Evolutionary conservation across 1,140 invertebrate genomes (phyloP).

Genomic region (Bombus pyrosoma): DNA sequence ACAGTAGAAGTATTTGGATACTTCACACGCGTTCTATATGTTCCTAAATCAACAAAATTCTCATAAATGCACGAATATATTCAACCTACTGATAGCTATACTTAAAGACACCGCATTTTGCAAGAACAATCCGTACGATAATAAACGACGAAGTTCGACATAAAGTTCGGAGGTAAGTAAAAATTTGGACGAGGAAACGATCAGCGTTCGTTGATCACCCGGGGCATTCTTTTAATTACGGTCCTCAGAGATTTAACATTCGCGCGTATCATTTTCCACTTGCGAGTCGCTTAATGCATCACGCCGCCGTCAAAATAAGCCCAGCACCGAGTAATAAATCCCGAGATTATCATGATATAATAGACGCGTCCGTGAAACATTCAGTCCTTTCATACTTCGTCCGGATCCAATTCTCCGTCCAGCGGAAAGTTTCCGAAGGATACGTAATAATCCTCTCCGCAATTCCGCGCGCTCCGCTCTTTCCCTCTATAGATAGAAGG

Average conservation of each 20-base stretch:
- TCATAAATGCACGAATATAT: too few relatives aligned
- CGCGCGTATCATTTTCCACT: slow-evolving; percentile 34
- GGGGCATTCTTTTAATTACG: slow-evolving; percentile 10
- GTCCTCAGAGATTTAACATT: not conserved
- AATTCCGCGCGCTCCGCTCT: slow-evolving; percentile 19
- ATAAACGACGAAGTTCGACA: not conserved
- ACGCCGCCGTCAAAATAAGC: slow-evolving; percentile 17
- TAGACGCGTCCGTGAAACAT: slow-evolving; percentile 40
- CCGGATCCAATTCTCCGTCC: slow-evolving; percentile 56
- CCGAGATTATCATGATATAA: slow-evolving; percentile 61
- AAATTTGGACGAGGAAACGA: not conserved
- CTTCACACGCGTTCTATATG: too few relatives aligned
- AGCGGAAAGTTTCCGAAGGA: slow-evolving; percentile 62
- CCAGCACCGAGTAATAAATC: slow-evolving; percentile 60
- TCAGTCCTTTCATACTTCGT: slow-evolving; percentile 51
- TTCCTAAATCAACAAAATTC: too few relatives aligned
- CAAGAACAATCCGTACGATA: not conserved
- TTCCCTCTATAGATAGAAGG: not conserved
- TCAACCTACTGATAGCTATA: too few relatives aligned
- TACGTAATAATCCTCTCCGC: slow-evolving; percentile 63
- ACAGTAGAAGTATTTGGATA: too few relatives aligned
- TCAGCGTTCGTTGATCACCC: not conserved
- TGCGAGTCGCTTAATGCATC: slow-evolving; percentile 29
- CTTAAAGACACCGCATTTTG: not conserved
- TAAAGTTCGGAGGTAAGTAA: not conserved